Evolutionary conservation across 2,797 vertebrate species (phyloP).

Genomic region (Denticeps clupeoides): DNA sequence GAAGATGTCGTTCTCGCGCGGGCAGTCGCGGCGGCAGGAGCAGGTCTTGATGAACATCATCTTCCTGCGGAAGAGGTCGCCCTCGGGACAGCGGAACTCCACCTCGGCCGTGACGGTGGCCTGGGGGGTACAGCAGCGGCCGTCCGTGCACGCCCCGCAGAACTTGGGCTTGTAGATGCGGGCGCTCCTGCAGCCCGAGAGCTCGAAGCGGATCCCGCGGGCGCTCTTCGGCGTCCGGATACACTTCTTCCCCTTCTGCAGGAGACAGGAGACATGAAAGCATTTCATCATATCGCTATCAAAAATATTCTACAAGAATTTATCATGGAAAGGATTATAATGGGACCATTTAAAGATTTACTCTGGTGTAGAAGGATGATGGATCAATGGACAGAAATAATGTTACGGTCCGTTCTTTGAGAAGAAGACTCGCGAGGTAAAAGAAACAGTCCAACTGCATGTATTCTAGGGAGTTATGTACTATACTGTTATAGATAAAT

Average conservation of each 20-base stretch:
- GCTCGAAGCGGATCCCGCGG: slow-evolving; percentile 49
- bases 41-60: slow-evolving; percentile 74
- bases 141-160: slow-evolving; percentile 60
- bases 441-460: too few species aligned
- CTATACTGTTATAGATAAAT: too few species aligned
- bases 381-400: too few species aligned
- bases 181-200: slow-evolving; percentile 61
- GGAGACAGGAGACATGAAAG: slow-evolving; percentile 10
- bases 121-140: slow-evolving; percentile 62
- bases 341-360: too few species aligned
- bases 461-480: too few species aligned
- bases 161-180: slow-evolving; percentile 57
- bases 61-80: slow-evolving; percentile 58
- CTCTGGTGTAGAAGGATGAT: too few species aligned
- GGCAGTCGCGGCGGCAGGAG: slow-evolving; percentile 63
- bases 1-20: slow-evolving; percentile 63
- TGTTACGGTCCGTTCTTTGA: too few species aligned
- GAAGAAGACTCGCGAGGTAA: too few species aligned
- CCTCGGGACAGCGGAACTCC: slow-evolving; percentile 66
- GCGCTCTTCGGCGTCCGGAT: slow-evolving; percentile 47
- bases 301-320: too few species aligned
- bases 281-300: too few species aligned
- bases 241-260: slow-evolving; percentile 66
- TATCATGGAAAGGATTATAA: too few species aligned
- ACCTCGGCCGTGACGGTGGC: slow-evolving; percentile 50